A percentile compares a stretch with the other conserved stretches of the same genome.
Evolutionary conservation across 2,888 invertebrate species (phyloP).

Genomic region (Trichopoda pennipes): DNA sequence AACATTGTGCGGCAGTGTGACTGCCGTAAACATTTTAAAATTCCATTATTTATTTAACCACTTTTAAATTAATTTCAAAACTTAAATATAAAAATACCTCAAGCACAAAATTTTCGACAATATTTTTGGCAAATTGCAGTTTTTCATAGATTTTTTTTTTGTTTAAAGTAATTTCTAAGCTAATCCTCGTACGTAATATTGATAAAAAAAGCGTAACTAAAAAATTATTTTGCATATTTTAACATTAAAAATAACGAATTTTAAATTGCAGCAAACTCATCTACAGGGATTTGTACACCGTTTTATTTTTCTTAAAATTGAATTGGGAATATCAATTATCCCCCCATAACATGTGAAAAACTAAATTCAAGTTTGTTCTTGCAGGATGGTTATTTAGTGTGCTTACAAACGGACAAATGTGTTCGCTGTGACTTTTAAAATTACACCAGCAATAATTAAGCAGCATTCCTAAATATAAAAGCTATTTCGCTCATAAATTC

Average conservation of each 20-base stretch:
- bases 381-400: not conserved
- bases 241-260: not conserved
- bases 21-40: not conserved
- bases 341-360: too few relatives aligned
- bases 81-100: not conserved
- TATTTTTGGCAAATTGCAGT: too few relatives aligned
- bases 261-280: not conserved
- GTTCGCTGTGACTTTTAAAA: too few relatives aligned
- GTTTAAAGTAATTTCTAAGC: too few relatives aligned
- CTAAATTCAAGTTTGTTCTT: not conserved
- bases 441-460: slow-evolving; percentile 69
- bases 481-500: slow-evolving; percentile 61
- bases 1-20: not conserved
- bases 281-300: too few relatives aligned
- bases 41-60: not conserved
- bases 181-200: too few relatives aligned
- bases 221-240: too few relatives aligned
- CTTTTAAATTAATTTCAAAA: not conserved
- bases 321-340: too few relatives aligned
- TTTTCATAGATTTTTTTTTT: too few relatives aligned
- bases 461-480: slow-evolving; percentile 64
- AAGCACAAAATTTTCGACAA: not conserved
- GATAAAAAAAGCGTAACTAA: too few relatives aligned
- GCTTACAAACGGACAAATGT: not conserved
- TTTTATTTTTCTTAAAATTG: too few relatives aligned